Evolutionary conservation across 1,140 invertebrate genomes (phyloP), one percentile per base, ranked within the genome.

Genomic region (Drosophila pallidifrons): DNA sequence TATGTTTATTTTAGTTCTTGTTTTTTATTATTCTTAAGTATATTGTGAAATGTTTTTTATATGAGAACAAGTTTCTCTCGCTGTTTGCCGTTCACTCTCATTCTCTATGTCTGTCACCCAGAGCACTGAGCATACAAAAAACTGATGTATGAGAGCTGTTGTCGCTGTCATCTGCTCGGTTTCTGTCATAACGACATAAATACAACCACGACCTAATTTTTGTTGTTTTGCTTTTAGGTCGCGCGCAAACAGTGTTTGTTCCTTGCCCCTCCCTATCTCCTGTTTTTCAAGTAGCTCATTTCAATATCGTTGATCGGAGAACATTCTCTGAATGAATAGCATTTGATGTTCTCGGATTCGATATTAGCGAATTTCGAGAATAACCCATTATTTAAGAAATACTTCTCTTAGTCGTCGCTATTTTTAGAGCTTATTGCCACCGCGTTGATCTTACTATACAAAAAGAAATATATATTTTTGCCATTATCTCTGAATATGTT

Each of bases 181-280:
- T 49, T 55, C 58, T 13, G 45, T 13, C 52, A 46, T 32, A 74
- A 57, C 57, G 47, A 52, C 54, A 78, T 65, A 82, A 81, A 79
- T 70, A 69, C 65, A 79, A 73, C 83, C 83, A 67, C 83, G 82
- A 81, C 83, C 83, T 71, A 72, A 82, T 71, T 86, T 86, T 51
- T 65, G 61, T 67, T 86, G 51, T 20, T 65, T 76, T 87, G 71
- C 82, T 86, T 87, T 88, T 86, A 88, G 82, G 82, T 86, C 83
- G 82, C 82, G 83, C 88, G 79, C 74, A 87, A 87, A 78, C 74
- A 67, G 69, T 66, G 20, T 67, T 38, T 52, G 7, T 38, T 38
- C 7, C 20, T 28, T 52, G n/a, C 35, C 41, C 32, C 16, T 63
- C 49, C 35, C 43, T 20, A 46, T n/a, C 25, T 25, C 20, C 20